Conservation (phyloP, 2,888 invertebrate species). For the Plagodis dolabraria region DNA sequence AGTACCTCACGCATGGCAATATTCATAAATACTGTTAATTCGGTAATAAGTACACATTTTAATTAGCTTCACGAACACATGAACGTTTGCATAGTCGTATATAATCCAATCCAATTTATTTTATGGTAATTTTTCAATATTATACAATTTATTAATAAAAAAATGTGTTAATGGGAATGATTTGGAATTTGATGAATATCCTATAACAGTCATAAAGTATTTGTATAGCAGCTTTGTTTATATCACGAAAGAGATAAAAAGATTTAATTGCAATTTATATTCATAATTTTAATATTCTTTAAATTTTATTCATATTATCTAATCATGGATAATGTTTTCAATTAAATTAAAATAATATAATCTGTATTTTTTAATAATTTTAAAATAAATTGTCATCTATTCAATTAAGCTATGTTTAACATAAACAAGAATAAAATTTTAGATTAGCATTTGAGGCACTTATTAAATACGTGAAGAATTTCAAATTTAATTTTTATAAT, state of each 20-base stretch:
- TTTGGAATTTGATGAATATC: too few species aligned
- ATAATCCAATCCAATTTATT: neutral
- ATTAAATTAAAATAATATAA: conserved; percentile 26
- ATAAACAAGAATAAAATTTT: conserved; percentile 40
- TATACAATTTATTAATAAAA: too few species aligned
- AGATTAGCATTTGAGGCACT: conserved; percentile 52
- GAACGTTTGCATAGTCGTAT: neutral
- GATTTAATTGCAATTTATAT: too few species aligned
- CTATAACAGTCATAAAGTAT: conserved; percentile 2
- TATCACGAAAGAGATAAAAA: conserved; percentile 4
- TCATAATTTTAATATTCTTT: too few species aligned
- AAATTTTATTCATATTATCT: neutral
- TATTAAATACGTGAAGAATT: conserved; percentile 26
- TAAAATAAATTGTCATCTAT: conserved; percentile 48
- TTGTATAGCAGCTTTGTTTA: conserved; percentile 6
- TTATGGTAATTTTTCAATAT: neutral
- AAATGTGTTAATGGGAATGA: too few species aligned
- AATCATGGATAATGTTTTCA: conserved; percentile 4
- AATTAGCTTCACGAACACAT: conserved; percentile 3
- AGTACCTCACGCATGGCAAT: conserved; percentile 10
- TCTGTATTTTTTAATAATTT: conserved; percentile 22
- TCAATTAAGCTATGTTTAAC: conserved; percentile 51
- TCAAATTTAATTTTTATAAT: conserved; percentile 21
- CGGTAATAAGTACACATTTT: conserved; percentile 9
- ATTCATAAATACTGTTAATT: conserved; percentile 15